Base-by-base conservation (phyloP, 2,113 vertebrate species). In the Saccopteryx bilineata region DNA sequence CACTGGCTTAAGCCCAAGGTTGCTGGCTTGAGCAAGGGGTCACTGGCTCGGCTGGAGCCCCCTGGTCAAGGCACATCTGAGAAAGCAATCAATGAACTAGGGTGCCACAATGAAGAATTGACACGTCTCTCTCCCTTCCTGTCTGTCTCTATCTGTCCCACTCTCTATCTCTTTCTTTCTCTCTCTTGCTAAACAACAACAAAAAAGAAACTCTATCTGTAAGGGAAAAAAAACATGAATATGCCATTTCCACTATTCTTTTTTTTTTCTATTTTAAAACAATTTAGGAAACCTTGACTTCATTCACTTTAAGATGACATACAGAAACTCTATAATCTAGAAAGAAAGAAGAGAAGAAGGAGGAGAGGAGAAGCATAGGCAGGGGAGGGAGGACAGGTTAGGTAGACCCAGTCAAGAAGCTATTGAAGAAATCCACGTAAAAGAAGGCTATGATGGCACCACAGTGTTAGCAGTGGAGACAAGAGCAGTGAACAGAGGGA, bases 191-290 rank as follows among this genome's bases (percentile, higher is more conserved):
- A 39, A 39, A 39, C 39, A 39, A 39, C 39, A 39, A 39, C 39
- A 39, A 39, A 39, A 39, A 39, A 39, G 39, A 39, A 39, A 39
- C 39, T 69, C 31, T 24, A 10, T 48, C 9, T 94, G 23, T 58
- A 92, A 87, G 39, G 74, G 63, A 87, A 79, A 89, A 95, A 80
- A 89, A 95, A 80, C 80, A 28, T 74, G 50, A 74, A 69, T 11
- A 65, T 63, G 26, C 4, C 11, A 56, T 61, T 63, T 89, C 74
- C 26, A 68, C 24, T 33, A 2, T 52, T 75, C 4, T 91, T 71
- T 63, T 61, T 83, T 60, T 56, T 72, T 89, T 31, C 11, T 60
- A 1, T 63, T 82, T 82, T 39, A 86, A 91, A 60, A 14, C 3
- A 39, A 26, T 85, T 80, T 66, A 66, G 60, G 15, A 75, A 21